Conservation (phyloP, 2,888 invertebrate species). For the Drosophila limbata region DNA sequence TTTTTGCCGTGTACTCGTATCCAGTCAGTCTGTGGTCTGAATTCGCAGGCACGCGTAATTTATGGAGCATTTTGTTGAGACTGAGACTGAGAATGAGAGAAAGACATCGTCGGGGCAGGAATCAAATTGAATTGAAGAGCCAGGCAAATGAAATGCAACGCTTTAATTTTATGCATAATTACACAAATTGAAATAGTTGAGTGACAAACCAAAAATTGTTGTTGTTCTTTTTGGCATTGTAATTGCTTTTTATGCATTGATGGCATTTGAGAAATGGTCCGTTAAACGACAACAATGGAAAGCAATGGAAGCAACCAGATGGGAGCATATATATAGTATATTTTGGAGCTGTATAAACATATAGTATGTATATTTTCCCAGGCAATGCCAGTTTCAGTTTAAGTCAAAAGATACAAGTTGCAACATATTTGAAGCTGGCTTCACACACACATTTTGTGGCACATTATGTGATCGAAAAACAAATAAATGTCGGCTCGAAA, state of each 20-base stretch:
- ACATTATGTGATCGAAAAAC: conserved; percentile 64
- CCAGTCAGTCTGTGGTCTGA: conserved; percentile 17
- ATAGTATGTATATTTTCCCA: conserved; percentile 14
- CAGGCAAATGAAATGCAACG: conserved; percentile 74
- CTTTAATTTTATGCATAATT: conserved; percentile 83
- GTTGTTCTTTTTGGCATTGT: conserved; percentile 52
- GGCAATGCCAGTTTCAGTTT: background rate
- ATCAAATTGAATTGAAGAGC: conserved; percentile 69
- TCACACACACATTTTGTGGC: conserved; percentile 61
- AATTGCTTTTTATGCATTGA: conserved; percentile 70
- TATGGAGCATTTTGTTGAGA: conserved; percentile 76
- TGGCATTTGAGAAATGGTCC: conserved; percentile 27
- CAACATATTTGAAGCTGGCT: conserved; percentile 7
- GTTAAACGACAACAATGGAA: conserved; percentile 50
- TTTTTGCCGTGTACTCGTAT: background rate
- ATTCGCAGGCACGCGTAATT: conserved; percentile 77
- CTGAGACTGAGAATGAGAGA: conserved; percentile 1
- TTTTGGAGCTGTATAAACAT: background rate
- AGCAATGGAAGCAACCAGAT: conserved; percentile 27
- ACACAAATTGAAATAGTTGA: conserved; percentile 78
- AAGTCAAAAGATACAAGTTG: conserved; percentile 3
- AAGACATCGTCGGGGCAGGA: conserved; percentile 34
- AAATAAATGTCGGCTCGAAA: conserved; percentile 66
- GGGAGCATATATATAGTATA: background rate
- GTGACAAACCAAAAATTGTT: conserved; percentile 67